Percentiles rank a stretch among this genome's conserved stretches.
phyloP scores from a whole-genome alignment of 2,113 vertebrate genomes.

The Indicator maculatus region DNA sequence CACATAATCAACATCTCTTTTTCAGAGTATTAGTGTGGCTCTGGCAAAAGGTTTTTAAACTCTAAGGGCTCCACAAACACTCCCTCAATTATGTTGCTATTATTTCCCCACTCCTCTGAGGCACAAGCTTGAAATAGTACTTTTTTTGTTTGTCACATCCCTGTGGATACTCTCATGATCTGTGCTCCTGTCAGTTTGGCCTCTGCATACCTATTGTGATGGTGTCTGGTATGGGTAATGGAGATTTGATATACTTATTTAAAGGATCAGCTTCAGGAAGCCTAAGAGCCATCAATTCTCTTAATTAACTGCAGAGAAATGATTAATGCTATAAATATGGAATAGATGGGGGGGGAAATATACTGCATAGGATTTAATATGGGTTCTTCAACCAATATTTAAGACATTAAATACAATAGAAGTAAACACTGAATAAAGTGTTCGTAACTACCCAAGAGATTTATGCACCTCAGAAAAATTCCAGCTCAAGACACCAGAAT shows the following conservation, averaged over 20 bases:
- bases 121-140: slow-evolving; percentile 35
- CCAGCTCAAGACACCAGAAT: not conserved
- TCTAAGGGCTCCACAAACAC: slow-evolving; percentile 56
- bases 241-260: slow-evolving; percentile 43
- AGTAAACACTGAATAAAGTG: not conserved
- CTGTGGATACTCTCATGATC: slow-evolving; percentile 51
- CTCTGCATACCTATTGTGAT: slow-evolving; percentile 25
- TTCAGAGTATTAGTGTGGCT: slow-evolving; percentile 58
- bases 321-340: slow-evolving; percentile 23
- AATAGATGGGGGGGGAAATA: slow-evolving; percentile 34
- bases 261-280: slow-evolving; percentile 30
- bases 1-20: slow-evolving; percentile 69
- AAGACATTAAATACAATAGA: slow-evolving; percentile 35
- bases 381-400: not conserved
- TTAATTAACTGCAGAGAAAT: slow-evolving; percentile 56
- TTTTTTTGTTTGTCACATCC: slow-evolving; percentile 52
- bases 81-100: slow-evolving; percentile 14
- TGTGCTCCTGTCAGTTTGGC: slow-evolving; percentile 49
- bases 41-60: slow-evolving; percentile 62
- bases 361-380: not conserved
- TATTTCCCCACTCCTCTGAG: slow-evolving; percentile 51
- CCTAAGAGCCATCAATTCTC: slow-evolving; percentile 28
- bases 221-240: slow-evolving; percentile 27
- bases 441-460: not conserved
- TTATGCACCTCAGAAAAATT: slow-evolving; percentile 17